Base-by-base conservation (phyloP, 1,140 invertebrate genomes). In the Vanessa tameamea region DNA sequence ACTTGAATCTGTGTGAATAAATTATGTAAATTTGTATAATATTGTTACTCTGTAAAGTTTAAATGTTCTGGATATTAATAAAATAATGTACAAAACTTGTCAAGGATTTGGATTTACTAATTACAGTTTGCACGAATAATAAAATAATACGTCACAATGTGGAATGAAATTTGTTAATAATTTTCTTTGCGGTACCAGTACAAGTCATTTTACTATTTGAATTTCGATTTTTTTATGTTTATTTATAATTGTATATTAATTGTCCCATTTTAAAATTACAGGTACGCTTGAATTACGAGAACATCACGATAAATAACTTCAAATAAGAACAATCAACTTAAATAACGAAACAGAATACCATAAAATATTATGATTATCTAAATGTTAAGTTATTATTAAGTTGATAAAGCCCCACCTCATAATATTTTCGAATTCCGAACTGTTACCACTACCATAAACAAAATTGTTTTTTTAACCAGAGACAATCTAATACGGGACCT, bases 201-300 rank as follows among this genome's bases (percentile, higher is more conserved):
- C 16, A 43, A 47, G 6, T 47, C 16, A 26, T 57, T 57, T 57
- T 57, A 20, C 11, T 23, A 13, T 26, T 61, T 20, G 16, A 64
- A 55, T 55, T 43, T 37, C 6, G 23, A 59, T 57, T 51, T 55
- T n/a, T 0, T 68, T 51, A 67, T 13, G 2, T 51, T n/a, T 11
- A 11, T 67, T 31, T 43, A 8, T 47, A 31, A 66, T 43, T 9
- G n/a, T 57, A 23, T 53, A 47, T 15, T 61, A 69, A 69, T 37
- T 63, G 26, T 31, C 75, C 48, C 50, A 64, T 75, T 78, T 79
- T 69, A 67, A 43, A 59, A 71, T 89, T 90, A 26, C 90, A 92
- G 90, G 84, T 92, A 91, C 82, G 89, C 82, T 76, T 92, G 89
- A 91, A 84, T 43, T 43, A 75, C 76, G 82, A 82, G 78, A 74